Base-by-base conservation (phyloP, 2,797 vertebrate species). In the Poecile montanus region DNA sequence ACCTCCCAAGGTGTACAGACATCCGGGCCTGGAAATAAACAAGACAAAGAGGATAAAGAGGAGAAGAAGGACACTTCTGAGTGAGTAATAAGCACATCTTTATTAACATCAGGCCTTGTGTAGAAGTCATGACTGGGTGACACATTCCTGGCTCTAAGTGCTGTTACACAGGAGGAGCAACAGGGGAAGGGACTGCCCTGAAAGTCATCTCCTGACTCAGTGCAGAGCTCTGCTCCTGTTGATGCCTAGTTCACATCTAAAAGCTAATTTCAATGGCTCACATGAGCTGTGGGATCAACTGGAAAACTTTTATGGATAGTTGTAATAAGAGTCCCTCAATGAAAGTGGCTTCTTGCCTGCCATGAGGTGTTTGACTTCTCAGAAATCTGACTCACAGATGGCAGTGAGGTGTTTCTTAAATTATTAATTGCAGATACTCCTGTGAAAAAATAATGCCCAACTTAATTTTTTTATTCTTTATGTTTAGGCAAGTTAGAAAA, bases 1-100 rank as follows among this genome's bases (percentile, higher is more conserved):
- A 99, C 99, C 32, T 99, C 99, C 36, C 99, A 99, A 93, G 99
- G 99, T 45, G 99, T 99, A 40, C 99, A 99, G 97, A 99, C 99
- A 14, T 99, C 98, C 12, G 98, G 98, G 11, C 98, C 98, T 53
- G 97, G 98, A 10, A 98, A 97, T 74, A 99, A 99, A 95, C 98
- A 98, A 57, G 99, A 99, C 34, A 98, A 98, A 62, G 98, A 99
- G 62, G 99, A 99, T 61, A 99, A 99, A 97, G 99, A 99, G 57
- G 99, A 99, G 91, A 99, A 99, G 96, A 99, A 99, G 89, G 99
- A 98, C 13, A 98, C 99, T 71, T 98, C 99, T 89, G 99, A 99
- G 99, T 99, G 95, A 99, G 99, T 99, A 89, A 42, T 25, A 57
- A 95, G 34, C 66, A 54, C 40, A 13, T 51, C 56, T 50, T 68